Evolutionary conservation across 1,140 invertebrate genomes (phyloP).

Genomic region (Rhagoletis pomonella): DNA sequence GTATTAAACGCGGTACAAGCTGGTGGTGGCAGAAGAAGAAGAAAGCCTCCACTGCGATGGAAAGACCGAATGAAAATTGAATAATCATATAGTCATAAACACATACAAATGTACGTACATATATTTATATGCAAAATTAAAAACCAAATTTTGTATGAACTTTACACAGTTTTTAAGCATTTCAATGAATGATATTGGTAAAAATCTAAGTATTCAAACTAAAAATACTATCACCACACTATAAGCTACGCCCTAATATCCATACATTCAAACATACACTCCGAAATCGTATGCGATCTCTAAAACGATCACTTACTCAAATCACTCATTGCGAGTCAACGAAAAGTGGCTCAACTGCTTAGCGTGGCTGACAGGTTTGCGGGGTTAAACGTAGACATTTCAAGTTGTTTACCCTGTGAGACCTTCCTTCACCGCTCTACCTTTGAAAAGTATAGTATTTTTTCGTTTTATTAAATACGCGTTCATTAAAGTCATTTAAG

Average conservation of each 20-base stretch:
- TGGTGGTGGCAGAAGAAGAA: too few relatives aligned
- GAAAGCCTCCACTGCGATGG: too few relatives aligned
- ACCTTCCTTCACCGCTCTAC: not conserved
- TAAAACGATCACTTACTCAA: not conserved
- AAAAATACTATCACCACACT: too few relatives aligned
- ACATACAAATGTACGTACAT: too few relatives aligned
- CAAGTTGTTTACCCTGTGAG: constrained; percentile 34
- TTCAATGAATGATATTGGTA: too few relatives aligned
- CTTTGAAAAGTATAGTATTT: not conserved
- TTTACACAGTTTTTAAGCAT: too few relatives aligned
- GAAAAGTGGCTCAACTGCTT: constrained; percentile 36
- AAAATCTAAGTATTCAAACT: too few relatives aligned
- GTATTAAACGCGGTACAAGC: too few relatives aligned
- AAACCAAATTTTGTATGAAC: too few relatives aligned
- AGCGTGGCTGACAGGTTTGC: not conserved
- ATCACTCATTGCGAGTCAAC: not conserved
- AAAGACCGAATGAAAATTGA: too few relatives aligned
- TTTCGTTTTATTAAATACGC: constrained; percentile 42
- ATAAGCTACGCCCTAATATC: not conserved
- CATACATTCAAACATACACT: not conserved
- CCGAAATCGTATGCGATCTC: not conserved
- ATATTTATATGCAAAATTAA: too few relatives aligned
- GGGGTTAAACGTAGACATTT: constrained; percentile 20
- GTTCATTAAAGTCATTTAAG: constrained; percentile 49
- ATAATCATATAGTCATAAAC: too few relatives aligned